A percentile compares a stretch with the other conserved stretches of the same genome.
phyloP scores from a whole-genome alignment of 2,113 vertebrate species.

The Lepus americanus region DNA sequence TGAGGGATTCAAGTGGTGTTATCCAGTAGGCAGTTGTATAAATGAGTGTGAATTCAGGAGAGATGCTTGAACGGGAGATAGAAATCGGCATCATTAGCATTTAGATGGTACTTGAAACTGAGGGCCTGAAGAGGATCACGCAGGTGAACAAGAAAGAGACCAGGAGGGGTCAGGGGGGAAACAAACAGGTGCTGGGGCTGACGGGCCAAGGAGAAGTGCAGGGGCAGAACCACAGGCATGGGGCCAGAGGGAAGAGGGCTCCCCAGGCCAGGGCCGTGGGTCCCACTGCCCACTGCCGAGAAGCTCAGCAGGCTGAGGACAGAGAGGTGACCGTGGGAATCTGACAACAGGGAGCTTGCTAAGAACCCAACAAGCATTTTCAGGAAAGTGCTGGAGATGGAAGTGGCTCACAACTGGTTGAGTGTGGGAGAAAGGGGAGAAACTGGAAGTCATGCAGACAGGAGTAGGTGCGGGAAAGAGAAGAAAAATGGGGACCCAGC shows the following conservation, averaged over 20 bases:
- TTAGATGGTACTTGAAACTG: background rate
- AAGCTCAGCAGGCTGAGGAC: background rate
- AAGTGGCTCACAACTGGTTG: background rate
- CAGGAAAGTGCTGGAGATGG: background rate
- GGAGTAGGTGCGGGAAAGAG: background rate
- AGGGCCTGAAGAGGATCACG: background rate
- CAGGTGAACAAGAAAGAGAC: background rate
- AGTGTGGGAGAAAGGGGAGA: background rate
- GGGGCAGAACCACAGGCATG: background rate
- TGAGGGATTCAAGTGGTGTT: background rate
- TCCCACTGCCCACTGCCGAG: background rate
- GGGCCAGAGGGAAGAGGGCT: background rate
- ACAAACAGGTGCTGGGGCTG: too few species aligned
- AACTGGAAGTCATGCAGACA: accelerated
- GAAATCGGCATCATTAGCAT: background rate
- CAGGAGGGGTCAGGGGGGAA: background rate
- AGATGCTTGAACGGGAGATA: background rate
- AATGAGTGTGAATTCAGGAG: background rate
- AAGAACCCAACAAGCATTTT: background rate
- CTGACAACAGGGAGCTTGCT: background rate
- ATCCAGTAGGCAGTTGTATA: background rate
- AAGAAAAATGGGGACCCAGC: background rate
- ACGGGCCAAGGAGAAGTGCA: background rate
- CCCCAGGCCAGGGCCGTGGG: accelerated
- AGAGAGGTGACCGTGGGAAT: background rate